Evolutionary conservation across 2,113 vertebrate species (phyloP).

Genomic region (Synchiropus splendidus): DNA sequence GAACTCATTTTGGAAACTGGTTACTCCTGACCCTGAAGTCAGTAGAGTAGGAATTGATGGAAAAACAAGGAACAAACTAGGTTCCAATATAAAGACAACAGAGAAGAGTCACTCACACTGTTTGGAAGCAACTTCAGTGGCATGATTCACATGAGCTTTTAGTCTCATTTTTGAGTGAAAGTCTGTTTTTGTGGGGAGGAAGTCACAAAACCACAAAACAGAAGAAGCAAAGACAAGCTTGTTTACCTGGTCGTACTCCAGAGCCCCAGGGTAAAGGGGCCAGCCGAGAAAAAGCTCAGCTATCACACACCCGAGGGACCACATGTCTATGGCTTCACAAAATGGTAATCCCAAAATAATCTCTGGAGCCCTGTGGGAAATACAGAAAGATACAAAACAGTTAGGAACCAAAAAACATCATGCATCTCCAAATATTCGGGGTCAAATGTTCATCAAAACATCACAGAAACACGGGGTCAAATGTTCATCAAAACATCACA

Average conservation of each 20-base stretch:
- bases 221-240: conserved; percentile 16
- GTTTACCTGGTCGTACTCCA: conserved; percentile 98
- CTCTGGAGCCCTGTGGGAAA: conserved; percentile 87
- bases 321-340: conserved; percentile 99
- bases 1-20: too few species aligned
- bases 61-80: conserved; percentile 5
- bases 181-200: too few species aligned
- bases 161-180: too few species aligned
- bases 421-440: conserved; percentile 8
- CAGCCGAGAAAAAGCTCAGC: conserved; percentile 98
- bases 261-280: conserved; percentile 96
- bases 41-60: neutral
- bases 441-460: conserved; percentile 16
- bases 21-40: too few species aligned
- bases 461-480: conserved; percentile 7
- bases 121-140: too few species aligned
- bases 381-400: conserved; percentile 15
- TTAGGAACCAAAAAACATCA: conserved; percentile 6
- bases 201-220: neutral
- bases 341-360: conserved; percentile 99
- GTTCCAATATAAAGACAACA: neutral
- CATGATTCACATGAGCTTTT: too few species aligned
- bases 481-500: too few species aligned
- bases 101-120: too few species aligned
- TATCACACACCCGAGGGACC: conserved; percentile 97